Evolutionary conservation across 2,113 vertebrate genomes (phyloP).

Genomic region (Alethe castanea): DNA sequence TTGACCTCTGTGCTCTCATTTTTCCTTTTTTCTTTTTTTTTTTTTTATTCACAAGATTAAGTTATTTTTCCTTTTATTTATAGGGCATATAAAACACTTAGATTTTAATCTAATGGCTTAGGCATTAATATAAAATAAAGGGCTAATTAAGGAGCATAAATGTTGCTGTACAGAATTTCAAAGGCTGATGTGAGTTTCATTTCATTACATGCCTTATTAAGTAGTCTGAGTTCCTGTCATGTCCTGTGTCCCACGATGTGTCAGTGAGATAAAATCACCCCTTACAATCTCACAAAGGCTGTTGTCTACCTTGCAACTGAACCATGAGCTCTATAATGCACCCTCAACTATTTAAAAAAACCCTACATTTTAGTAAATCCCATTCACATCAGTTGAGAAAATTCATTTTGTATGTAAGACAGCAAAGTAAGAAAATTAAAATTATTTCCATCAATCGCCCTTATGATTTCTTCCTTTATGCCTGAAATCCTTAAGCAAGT

Average conservation of each 20-base stretch:
- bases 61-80: neutral
- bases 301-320: neutral
- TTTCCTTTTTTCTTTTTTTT: neutral
- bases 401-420: neutral
- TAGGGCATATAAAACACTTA: neutral
- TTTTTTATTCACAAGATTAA: neutral
- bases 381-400: neutral
- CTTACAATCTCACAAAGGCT: neutral
- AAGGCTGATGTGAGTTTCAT: neutral
- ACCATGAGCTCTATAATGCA: neutral
- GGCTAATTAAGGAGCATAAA: neutral
- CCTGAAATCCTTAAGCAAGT: neutral
- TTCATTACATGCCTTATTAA: neutral
- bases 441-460: neutral
- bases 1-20: neutral
- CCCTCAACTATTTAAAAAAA: fast-evolving
- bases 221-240: neutral
- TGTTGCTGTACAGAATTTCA: neutral
- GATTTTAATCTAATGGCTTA: neutral
- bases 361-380: neutral
- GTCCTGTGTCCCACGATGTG: neutral
- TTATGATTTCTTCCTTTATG: neutral
- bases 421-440: neutral
- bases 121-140: neutral
- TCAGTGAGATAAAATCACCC: neutral